Percentiles rank a stretch among this genome's conserved stretches.
Conservation (phyloP, 2,113 vertebrate species). For the Myxocyprinus asiaticus region DNA sequence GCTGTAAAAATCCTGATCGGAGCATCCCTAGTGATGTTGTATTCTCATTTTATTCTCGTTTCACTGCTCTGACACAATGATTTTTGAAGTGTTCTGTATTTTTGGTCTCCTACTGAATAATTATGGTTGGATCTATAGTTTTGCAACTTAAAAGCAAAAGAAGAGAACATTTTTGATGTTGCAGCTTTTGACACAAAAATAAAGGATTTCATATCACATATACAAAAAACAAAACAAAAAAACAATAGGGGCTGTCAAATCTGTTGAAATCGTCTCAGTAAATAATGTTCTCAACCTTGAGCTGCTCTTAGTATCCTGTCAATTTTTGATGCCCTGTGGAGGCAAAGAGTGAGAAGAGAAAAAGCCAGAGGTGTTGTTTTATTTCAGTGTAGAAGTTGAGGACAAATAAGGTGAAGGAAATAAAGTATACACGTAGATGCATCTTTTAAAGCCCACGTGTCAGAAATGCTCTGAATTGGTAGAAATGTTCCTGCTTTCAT, state of each 20-base stretch:
- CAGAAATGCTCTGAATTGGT: too few relatives aligned
- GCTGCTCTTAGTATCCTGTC: constrained; percentile 12
- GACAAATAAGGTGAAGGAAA: constrained; percentile 20
- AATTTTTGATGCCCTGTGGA: not conserved
- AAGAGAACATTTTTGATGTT: constrained; percentile 3
- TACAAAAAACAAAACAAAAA: constrained; percentile 7
- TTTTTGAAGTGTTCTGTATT: not conserved
- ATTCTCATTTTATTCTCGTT: too few relatives aligned
- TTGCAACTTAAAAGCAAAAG: not conserved
- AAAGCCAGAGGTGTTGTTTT: not conserved
- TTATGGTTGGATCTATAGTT: not conserved
- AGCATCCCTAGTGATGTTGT: too few relatives aligned
- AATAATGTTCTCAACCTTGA: constrained; percentile 7
- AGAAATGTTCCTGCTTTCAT: too few relatives aligned
- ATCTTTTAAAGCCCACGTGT: too few relatives aligned
- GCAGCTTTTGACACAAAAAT: not conserved
- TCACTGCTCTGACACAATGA: constrained; percentile 1
- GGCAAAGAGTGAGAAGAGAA: not conserved
- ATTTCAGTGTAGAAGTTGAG: constrained; percentile 20
- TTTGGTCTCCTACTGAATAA: not conserved
- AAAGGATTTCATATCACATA: constrained; percentile 1
- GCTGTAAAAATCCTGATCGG: too few relatives aligned
- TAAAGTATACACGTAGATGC: not conserved
- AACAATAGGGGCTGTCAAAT: constrained; percentile 9
- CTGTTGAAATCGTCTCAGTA: not conserved